Evolutionary conservation across 1,140 invertebrate genomes (phyloP), one percentile per base, ranked within the genome.

Genomic region (Choristoneura fumiferana): DNA sequence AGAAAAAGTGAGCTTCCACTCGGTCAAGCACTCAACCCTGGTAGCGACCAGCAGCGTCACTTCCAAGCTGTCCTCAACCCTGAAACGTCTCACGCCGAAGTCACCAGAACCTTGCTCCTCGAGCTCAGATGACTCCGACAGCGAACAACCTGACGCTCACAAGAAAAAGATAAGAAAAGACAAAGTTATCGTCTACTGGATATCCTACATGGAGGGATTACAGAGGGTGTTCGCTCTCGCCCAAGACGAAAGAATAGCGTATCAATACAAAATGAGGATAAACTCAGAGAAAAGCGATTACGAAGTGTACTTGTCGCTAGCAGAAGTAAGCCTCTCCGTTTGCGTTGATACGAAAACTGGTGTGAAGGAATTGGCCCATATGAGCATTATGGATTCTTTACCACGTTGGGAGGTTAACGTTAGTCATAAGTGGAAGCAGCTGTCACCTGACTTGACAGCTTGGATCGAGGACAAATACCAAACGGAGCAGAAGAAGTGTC

Each of bases 381-480:
- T 93, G 0, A 93, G 92, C 66, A 58, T 96, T 6, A 91, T 89
- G 0, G 93, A 94, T 71, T 93, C 92, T 0, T 91, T 95, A 0
- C 92, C 95, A 0, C 90, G 93, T 57, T 97, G 96, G 96, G 95
- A 96, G 82, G 92, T 96, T 0, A 94, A 94, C 72, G 93, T 96
- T 2, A 93, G 94, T 34, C 93, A 93, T 71, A 92, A 92, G 62
- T 96, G 95, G 95, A 96, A 95, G 76, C 91, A 93, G 43, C 84
- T 96, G 4, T 94, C 93, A 1, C 84, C 95, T 22, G 95, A 96
- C 73, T 75, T 96, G 5, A 93, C 94, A 4, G 92, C 94, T 0
- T 96, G 95, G 95, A 90, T 96, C 35, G 96, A 96, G 87, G 94
- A 96, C 57, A 94, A 95, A 76, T 96, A 94, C 87, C 90, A 89